A percentile compares a stretch with the other conserved stretches of the same genome.
Conservation (phyloP, 2,113 vertebrate species). For the Columba janthina region DNA sequence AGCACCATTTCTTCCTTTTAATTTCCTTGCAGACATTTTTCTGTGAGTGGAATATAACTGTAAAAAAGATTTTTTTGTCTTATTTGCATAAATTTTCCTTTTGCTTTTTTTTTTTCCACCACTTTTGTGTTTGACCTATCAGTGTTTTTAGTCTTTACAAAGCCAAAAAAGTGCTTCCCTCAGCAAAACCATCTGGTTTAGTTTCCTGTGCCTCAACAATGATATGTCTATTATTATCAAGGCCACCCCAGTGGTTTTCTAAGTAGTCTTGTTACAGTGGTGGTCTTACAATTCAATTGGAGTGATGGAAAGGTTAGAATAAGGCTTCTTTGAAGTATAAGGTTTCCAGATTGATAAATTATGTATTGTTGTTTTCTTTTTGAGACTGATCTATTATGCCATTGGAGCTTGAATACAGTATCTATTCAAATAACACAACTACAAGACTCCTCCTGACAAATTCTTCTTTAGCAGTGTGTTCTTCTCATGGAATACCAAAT, state of each 20-base stretch:
- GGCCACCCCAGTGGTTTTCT: slow-evolving; percentile 77
- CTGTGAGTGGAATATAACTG: neutral
- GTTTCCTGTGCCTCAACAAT: slow-evolving; percentile 87
- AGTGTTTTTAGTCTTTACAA: slow-evolving; percentile 72
- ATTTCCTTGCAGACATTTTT: neutral
- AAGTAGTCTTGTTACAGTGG: slow-evolving; percentile 81
- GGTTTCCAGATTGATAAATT: slow-evolving; percentile 72
- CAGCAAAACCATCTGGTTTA: slow-evolving; percentile 87
- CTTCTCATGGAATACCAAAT: neutral
- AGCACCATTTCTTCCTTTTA: neutral
- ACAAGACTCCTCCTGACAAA: neutral
- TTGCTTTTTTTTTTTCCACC: slow-evolving; percentile 64
- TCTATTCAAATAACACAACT: slow-evolving; percentile 41
- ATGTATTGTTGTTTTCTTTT: slow-evolving; percentile 68
- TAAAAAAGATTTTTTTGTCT: neutral
- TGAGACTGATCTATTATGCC: neutral
- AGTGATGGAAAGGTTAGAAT: slow-evolving; percentile 82
- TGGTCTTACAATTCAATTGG: slow-evolving; percentile 84
- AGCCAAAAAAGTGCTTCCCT: slow-evolving; percentile 82
- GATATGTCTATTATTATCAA: slow-evolving; percentile 79
- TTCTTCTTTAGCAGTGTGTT: neutral
- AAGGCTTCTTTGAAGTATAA: slow-evolving; percentile 80
- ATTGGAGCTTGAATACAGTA: slow-evolving; percentile 14
- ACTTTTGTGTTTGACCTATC: slow-evolving; percentile 78
- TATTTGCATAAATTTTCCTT: slow-evolving; percentile 36